Evolutionary conservation across 2,888 invertebrate species (phyloP).

Genomic region (Luperina nickerlii): DNA sequence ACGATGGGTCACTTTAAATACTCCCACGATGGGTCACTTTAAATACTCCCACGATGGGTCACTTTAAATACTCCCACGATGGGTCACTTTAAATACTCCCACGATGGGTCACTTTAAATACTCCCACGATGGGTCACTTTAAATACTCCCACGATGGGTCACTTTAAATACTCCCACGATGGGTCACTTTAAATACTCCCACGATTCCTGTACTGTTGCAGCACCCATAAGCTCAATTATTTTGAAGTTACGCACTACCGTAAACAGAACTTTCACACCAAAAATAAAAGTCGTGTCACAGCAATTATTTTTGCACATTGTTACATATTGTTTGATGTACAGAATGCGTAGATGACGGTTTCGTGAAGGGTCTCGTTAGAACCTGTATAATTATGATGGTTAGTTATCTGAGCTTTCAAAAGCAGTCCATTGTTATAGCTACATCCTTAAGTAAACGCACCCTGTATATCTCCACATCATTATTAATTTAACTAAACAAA

Average conservation of each 20-base stretch:
- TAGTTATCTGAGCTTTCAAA: slow-evolving; percentile 7
- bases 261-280: background rate
- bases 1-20: background rate
- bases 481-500: slow-evolving; percentile 15
- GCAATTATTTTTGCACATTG: too few relatives aligned
- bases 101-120: background rate
- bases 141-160: background rate
- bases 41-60: background rate
- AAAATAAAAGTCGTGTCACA: background rate
- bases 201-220: background rate
- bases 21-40: too few relatives aligned
- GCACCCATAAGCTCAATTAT: too few relatives aligned
- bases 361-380: too few relatives aligned
- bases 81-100: background rate
- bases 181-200: background rate
- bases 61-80: background rate
- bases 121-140: too few relatives aligned
- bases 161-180: too few relatives aligned
- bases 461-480: background rate
- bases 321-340: background rate
- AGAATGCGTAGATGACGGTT: background rate
- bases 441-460: background rate
- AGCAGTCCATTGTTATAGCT: background rate
- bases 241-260: background rate
- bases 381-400: background rate